These are phyloP conservation scores for Sebastes kiyomatsui DNA, from an alignment of 2,797 vertebrate species.

Conservation along the genomic window DNA sequence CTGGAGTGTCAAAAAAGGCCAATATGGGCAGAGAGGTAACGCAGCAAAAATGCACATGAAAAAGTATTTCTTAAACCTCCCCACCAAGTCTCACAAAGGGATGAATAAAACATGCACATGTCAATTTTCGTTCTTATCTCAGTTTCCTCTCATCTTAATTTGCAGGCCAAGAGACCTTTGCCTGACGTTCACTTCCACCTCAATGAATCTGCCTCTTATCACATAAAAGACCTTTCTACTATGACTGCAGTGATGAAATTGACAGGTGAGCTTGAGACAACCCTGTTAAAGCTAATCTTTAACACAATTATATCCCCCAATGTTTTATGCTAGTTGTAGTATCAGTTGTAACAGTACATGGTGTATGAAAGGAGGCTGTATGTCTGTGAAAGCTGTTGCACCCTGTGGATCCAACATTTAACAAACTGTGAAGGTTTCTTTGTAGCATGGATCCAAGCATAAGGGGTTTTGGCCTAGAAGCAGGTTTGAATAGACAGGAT, in stretches of 20 bases:
- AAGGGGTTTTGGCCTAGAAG: background rate
- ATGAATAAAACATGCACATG: background rate
- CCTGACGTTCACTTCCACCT: slow-evolving; percentile 28
- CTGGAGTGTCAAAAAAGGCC: background rate
- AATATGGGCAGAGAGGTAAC: background rate
- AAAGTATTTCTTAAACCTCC: background rate
- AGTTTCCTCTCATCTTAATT: background rate
- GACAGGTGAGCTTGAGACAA: background rate
- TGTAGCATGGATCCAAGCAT: background rate
- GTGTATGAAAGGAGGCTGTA: background rate
- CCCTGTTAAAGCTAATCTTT: slow-evolving; percentile 26
- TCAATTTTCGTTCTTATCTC: slow-evolving; percentile 17
- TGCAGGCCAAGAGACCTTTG: slow-evolving; percentile 34
- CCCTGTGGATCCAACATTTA: background rate
- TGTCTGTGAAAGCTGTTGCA: background rate
- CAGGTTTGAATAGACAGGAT: background rate
- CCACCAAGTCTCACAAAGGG: background rate
- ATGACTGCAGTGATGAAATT: slow-evolving; percentile 16
- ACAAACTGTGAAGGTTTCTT: background rate
- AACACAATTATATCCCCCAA: background rate
- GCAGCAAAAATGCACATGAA: background rate
- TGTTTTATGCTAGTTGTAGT: slow-evolving; percentile 10
- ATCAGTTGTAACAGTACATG: background rate
- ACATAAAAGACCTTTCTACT: slow-evolving; percentile 32
- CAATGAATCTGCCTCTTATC: slow-evolving; percentile 48